phyloP scores from a whole-genome alignment of 2,113 vertebrate species.

The Carettochelys insculpta region DNA sequence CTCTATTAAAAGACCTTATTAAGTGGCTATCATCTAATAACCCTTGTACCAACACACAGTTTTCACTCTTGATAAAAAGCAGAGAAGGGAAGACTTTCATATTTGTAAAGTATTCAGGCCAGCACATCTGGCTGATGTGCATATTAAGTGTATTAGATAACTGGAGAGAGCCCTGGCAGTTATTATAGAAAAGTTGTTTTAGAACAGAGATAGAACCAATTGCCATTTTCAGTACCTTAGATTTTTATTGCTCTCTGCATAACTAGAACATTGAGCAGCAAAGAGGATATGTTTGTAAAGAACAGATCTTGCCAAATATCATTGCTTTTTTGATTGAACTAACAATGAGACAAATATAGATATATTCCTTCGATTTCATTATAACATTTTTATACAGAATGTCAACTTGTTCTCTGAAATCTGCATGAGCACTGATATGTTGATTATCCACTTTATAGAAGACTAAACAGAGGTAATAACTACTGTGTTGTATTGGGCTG shows the following conservation, averaged over 20 bases:
- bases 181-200: not conserved
- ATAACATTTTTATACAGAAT: not conserved
- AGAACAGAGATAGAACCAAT: not conserved
- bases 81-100: not conserved
- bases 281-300: not conserved
- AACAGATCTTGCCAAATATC: not conserved
- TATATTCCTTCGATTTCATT: not conserved
- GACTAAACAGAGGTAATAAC: not conserved
- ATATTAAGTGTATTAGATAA: not conserved
- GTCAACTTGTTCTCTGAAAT: not conserved
- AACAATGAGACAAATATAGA: not conserved
- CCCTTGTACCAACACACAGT: not conserved
- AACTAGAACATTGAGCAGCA: not conserved
- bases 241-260: too few relatives aligned
- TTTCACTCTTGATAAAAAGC: not conserved
- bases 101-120: not conserved
- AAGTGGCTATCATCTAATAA: not conserved
- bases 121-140: not conserved
- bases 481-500: not conserved
- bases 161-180: not conserved
- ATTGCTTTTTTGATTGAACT: not conserved
- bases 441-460: not conserved
- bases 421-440: not conserved
- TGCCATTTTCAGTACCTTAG: not conserved
- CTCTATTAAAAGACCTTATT: not conserved